Evolutionary conservation across 2,113 vertebrate genomes (phyloP).

Genomic region (Vicugna pacos): DNA sequence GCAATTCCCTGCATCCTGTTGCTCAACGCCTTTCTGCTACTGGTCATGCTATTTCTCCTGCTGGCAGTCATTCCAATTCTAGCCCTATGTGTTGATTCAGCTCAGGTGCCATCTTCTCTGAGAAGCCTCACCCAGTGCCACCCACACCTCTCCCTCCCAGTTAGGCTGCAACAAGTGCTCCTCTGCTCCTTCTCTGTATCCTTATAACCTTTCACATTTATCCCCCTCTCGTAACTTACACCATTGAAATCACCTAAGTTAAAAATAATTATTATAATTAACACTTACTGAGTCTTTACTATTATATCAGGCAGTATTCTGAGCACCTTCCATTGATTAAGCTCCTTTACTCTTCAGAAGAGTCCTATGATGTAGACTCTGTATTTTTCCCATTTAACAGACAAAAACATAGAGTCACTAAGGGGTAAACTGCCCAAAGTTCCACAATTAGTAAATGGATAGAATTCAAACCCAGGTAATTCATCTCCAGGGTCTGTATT

Average conservation of each 20-base stretch:
- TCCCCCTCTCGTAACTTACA: neutral
- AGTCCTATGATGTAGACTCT: neutral
- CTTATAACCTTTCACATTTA: neutral
- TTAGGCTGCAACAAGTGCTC: neutral
- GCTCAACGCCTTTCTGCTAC: neutral
- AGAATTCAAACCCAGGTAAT: constrained; percentile 3
- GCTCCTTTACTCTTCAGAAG: neutral
- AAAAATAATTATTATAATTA: neutral
- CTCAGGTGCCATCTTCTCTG: neutral
- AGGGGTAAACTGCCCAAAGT: neutral
- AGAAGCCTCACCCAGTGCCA: neutral
- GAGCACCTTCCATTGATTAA: neutral
- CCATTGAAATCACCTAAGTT: neutral
- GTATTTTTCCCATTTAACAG: neutral
- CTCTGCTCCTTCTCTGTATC: neutral
- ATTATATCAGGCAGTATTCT: neutral
- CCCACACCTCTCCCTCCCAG: neutral
- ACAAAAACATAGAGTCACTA: neutral
- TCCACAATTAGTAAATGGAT: neutral
- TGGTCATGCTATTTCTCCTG: neutral
- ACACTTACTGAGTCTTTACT: neutral
- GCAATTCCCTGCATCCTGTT: neutral
- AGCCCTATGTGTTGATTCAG: neutral
- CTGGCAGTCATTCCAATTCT: neutral
- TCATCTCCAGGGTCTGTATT: neutral